Conservation (phyloP, 2,888 invertebrate genomes). For the Melangyna quadrimaculata region DNA sequence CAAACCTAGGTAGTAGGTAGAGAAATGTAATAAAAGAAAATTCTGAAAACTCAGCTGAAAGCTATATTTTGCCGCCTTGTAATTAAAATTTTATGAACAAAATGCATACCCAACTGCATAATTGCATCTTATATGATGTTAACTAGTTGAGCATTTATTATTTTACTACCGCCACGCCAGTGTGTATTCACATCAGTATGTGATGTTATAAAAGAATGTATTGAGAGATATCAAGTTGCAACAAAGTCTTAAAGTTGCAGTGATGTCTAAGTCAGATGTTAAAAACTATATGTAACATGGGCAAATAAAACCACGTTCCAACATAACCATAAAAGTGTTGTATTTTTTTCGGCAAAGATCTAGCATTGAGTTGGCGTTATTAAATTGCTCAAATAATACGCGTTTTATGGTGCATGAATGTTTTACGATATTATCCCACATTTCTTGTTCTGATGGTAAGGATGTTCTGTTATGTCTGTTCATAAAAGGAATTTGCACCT, state of each 20-base stretch:
- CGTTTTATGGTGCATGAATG: background rate
- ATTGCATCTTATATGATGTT: slow-evolving; percentile 34
- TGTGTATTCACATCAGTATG: slow-evolving; percentile 15
- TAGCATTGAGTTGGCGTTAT: background rate
- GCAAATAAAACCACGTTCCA: background rate
- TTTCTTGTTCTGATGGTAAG: background rate
- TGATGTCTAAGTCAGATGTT: background rate
- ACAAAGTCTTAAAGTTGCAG: slow-evolving; percentile 18
- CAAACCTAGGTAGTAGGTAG: background rate
- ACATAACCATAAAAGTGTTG: background rate
- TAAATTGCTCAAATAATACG: background rate
- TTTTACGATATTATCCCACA: background rate
- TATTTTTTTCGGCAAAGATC: background rate
- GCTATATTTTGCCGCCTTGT: slow-evolving; percentile 3
- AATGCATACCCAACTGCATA: slow-evolving; percentile 20
- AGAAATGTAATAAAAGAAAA: slow-evolving; percentile 5
- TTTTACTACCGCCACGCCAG: slow-evolving; percentile 23
- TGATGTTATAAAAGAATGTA: slow-evolving; percentile 34
- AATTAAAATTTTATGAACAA: slow-evolving; percentile 57
- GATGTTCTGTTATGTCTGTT: too few relatives aligned
- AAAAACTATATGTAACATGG: background rate
- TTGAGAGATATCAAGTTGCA: slow-evolving; percentile 29
- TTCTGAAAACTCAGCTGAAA: background rate
- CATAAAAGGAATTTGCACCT: background rate
- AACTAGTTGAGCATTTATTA: slow-evolving; percentile 58